phyloP scores from a whole-genome alignment of 2,797 vertebrate species.

The Buceros bicornis region DNA sequence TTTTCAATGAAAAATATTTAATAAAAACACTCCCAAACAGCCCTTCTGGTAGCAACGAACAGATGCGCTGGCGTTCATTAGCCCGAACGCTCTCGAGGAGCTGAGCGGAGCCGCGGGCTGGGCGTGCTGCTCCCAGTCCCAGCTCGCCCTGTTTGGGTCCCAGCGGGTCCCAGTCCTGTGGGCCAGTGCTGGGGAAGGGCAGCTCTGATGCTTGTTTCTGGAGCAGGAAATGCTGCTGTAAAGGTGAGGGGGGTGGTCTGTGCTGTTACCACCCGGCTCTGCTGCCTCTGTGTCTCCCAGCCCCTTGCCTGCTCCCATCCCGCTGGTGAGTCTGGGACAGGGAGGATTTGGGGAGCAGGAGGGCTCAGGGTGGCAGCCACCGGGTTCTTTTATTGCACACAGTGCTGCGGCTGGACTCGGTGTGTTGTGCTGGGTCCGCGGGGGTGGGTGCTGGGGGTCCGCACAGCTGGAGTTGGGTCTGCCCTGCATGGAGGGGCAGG shows the following conservation, averaged over 20 bases:
- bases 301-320: neutral
- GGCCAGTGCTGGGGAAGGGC: neutral
- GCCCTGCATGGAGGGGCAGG: accelerated
- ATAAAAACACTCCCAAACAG: constrained; percentile 15
- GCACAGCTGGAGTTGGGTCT: neutral
- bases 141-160: neutral
- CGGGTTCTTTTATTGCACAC: accelerated
- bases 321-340: neutral
- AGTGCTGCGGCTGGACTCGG: accelerated
- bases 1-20: constrained; percentile 3
- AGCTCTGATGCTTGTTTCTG: accelerated
- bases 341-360: neutral
- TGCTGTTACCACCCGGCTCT: accelerated
- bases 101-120: neutral
- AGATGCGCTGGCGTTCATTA: neutral
- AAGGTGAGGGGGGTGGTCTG: neutral
- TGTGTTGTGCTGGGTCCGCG: too few species aligned
- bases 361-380: neutral
- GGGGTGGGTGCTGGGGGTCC: neutral
- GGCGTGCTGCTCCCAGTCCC: accelerated
- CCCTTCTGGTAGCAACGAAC: neutral
- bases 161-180: accelerated
- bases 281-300: neutral
- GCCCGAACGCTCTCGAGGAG: neutral
- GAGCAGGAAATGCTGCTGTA: accelerated